phyloP scores from a whole-genome alignment of 2,797 vertebrate genomes.

The Rhincodon typus region DNA sequence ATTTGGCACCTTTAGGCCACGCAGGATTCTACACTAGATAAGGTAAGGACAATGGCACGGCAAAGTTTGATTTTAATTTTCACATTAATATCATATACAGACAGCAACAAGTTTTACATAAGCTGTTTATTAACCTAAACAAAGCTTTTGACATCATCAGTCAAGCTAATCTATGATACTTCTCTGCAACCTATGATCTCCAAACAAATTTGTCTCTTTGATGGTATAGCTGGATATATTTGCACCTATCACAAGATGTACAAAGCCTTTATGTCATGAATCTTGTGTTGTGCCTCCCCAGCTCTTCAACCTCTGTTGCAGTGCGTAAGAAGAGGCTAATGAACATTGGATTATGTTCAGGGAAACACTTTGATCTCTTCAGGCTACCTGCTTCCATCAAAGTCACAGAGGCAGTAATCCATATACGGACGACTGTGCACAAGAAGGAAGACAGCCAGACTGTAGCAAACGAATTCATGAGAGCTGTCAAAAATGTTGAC shows the following conservation, averaged over 20 bases:
- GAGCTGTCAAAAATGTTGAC: not conserved
- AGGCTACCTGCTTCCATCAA: not conserved
- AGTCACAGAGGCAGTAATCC: not conserved
- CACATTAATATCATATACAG: too few species aligned
- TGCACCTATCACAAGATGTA: not conserved
- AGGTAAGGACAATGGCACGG: too few species aligned
- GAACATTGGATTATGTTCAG: not conserved
- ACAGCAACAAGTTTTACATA: too few species aligned
- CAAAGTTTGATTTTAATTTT: too few species aligned
- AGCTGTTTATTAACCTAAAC: too few species aligned
- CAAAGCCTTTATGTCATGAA: not conserved
- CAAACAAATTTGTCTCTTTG: not conserved
- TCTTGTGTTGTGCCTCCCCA: not conserved
- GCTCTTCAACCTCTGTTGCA: too few species aligned
- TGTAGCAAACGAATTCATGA: not conserved
- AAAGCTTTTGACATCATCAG: too few species aligned
- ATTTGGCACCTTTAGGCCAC: too few species aligned
- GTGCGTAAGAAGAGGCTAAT: not conserved
- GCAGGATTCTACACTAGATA: too few species aligned
- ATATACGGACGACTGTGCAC: not conserved
- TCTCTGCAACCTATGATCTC: not conserved
- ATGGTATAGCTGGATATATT: not conserved
- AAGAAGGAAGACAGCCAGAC: not conserved
- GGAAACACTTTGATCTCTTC: not conserved
- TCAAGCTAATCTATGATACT: not conserved